Evolutionary conservation across 2,113 vertebrate genomes (phyloP).

Genomic region (Cinclus cinclus): DNA sequence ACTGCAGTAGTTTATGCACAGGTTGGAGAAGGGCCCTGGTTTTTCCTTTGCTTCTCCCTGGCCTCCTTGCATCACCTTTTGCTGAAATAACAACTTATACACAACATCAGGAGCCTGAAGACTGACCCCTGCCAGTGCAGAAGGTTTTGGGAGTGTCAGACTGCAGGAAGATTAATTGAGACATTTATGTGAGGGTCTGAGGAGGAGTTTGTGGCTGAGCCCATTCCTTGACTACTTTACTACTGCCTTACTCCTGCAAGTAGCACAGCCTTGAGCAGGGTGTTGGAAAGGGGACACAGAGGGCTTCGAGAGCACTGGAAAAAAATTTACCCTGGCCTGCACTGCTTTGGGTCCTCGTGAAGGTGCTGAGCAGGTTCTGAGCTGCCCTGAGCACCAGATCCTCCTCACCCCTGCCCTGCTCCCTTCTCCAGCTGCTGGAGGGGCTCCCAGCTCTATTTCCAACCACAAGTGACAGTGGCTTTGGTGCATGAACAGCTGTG

Average conservation of each 20-base stretch:
- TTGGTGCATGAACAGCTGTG: neutral
- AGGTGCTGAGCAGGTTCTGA: neutral
- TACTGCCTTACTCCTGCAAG: neutral
- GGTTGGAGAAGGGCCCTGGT: neutral
- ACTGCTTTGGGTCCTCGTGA: neutral
- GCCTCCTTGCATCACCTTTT: neutral
- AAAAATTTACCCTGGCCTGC: neutral
- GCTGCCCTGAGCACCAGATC: neutral
- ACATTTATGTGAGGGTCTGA: accelerated
- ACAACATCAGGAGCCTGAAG: no score
- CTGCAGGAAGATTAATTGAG: neutral
- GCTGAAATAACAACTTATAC: neutral
- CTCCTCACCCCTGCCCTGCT: neutral
- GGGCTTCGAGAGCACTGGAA: neutral
- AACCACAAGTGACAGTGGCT: neutral
- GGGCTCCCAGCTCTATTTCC: neutral
- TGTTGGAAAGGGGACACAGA: neutral
- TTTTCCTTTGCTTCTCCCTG: neutral
- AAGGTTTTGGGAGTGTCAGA: neutral
- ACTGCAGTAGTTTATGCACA: neutral
- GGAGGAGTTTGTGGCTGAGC: neutral
- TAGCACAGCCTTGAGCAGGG: neutral
- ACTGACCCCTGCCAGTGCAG: neutral
- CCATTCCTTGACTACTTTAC: neutral
- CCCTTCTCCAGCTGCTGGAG: neutral